Evolutionary conservation across 2,113 vertebrate species (phyloP), one percentile per base, ranked within the genome.

Genomic region (Connochaetes taurinus): DNA sequence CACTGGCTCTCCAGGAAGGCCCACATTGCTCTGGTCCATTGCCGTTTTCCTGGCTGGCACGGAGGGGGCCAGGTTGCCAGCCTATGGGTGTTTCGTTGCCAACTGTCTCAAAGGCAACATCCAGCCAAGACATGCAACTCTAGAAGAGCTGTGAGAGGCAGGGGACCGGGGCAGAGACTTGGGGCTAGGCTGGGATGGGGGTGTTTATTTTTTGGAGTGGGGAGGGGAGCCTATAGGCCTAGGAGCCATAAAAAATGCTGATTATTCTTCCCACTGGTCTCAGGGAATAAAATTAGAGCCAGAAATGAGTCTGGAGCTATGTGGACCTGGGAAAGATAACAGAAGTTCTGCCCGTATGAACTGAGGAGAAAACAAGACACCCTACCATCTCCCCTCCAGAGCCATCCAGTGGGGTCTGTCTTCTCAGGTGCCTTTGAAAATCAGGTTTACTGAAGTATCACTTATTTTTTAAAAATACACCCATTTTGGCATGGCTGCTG

Each of bases 341-440:
- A 4, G 50, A 67, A 2, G 3, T 14, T 60, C 52, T 16, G 67
- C 57, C 78, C 6, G 0, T 4, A 10, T n/a, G 57, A 71, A 21
- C 17, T 0, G 13, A 17, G 0, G 19, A 71, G 67, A 50, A 87
- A 16, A 50, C 31, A 45, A 67, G 55, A 25, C 0, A 7, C n/a
- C 8, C 7, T 16, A 14, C n/a, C n/a, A 8, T 17, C 13, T 2
- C 36, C 2, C 1, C 5, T 9, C 43, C 25, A 12, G 2, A 17
- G 7, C 19, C 8, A 25, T 16, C 83, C 17, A 36, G 23, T 1
- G 23, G 8, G 83, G n/a, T n/a, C 33, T 7, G 27, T 74, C 16
- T 53, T 2, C 10, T 23, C 27, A 50, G 1, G 9, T 13, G 14
- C 45, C n/a, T 91, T 58, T 58, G 12, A 9, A 71, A 58, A 67